A percentile compares a stretch with the other conserved stretches of the same genome.
Conservation (phyloP, 2,888 invertebrate genomes). For the Amphimallon solstitiale region DNA sequence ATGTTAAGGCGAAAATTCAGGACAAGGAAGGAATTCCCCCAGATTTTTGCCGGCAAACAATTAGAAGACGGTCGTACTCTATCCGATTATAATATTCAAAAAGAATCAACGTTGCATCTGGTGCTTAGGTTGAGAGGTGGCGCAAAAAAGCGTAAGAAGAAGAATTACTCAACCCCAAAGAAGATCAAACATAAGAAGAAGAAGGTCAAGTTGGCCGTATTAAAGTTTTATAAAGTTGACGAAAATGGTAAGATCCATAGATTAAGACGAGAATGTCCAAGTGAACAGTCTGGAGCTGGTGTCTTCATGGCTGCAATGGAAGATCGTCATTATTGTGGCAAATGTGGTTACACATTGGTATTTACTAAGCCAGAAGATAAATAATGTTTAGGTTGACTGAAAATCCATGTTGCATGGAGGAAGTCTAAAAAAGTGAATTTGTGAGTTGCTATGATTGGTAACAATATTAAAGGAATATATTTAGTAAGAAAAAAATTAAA, state of each 20-base stretch:
- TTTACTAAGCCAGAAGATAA: constrained; percentile 93
- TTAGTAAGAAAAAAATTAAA: too few relatives aligned
- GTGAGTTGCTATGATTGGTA: too few relatives aligned
- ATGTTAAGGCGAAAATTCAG: constrained; percentile 69
- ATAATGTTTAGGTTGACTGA: constrained; percentile 62
- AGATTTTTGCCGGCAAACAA: constrained; percentile 76
- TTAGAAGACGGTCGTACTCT: constrained; percentile 74
- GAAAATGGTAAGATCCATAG: constrained; percentile 99
- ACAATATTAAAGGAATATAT: too few relatives aligned
- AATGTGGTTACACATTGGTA: constrained; percentile 96
- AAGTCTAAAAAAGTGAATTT: too few relatives aligned
- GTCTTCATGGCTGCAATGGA: constrained; percentile 99
- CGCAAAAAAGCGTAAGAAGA: constrained; percentile 99
- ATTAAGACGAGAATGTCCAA: constrained; percentile 94
- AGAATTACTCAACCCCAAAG: constrained; percentile 99
- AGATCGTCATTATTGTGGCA: constrained; percentile 99
- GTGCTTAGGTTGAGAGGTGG: constrained; percentile 73
- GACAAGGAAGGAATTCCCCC: constrained; percentile 69
- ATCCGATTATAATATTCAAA: constrained; percentile 74
- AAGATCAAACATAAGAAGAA: constrained; percentile 99
- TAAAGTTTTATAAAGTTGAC: constrained; percentile 99
- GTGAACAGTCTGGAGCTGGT: constrained; percentile 97
- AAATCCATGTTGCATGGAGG: too few relatives aligned
- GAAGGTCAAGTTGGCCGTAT: constrained; percentile 99
- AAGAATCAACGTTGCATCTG: constrained; percentile 69